phyloP scores from a whole-genome alignment of 1,140 invertebrate species.

The Bombus waltoni region DNA sequence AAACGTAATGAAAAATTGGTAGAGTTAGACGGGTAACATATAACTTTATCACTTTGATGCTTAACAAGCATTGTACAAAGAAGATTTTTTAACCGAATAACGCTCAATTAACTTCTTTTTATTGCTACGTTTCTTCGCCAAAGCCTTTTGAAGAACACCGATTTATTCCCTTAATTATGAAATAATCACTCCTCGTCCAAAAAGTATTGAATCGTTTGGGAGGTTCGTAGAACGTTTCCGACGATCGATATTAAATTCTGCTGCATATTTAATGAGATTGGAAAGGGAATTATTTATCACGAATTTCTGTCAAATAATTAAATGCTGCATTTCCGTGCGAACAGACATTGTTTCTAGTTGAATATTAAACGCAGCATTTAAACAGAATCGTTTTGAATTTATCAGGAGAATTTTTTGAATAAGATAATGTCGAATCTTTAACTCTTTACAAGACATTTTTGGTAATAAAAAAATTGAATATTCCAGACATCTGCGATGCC shows the following conservation, averaged over 20 bases:
- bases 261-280: background rate
- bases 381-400: background rate
- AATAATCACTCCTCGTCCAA: background rate
- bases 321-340: background rate
- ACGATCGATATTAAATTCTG: background rate
- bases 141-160: background rate
- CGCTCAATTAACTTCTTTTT: background rate
- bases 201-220: background rate
- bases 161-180: background rate
- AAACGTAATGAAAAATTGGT: background rate
- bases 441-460: background rate
- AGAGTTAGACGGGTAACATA: background rate
- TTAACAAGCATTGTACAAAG: background rate
- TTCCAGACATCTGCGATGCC: background rate
- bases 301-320: slow-evolving; percentile 1
- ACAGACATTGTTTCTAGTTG: too few relatives aligned
- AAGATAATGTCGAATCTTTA: background rate
- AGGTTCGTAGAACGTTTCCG: background rate
- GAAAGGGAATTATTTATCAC: background rate
- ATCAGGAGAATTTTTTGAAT: background rate
- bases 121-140: background rate
- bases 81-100: background rate
- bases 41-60: background rate
- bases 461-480: background rate
- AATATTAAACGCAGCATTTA: background rate